A percentile compares a stretch with the other conserved stretches of the same genome.
phyloP scores from a whole-genome alignment of 2,888 invertebrate genomes.

The Cosmia trapezina region DNA sequence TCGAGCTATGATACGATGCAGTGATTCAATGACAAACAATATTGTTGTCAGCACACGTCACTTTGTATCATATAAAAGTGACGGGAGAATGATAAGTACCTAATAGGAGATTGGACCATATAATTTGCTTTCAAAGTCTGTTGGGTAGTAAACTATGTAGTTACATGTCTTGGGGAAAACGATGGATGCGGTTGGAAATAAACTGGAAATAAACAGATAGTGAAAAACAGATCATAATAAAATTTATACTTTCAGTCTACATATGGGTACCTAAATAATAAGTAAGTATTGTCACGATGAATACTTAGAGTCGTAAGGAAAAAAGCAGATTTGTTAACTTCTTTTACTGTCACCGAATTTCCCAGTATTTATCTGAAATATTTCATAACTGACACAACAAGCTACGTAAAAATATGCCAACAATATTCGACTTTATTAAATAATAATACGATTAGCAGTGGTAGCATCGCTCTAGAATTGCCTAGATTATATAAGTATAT shows the following conservation, averaged over 20 bases:
- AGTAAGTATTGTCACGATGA: slow-evolving; percentile 1
- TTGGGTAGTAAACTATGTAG: neutral
- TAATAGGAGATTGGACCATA: slow-evolving; percentile 28
- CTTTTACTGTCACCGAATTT: neutral
- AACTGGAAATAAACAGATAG: neutral
- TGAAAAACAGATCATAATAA: neutral
- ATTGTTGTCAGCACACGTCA: slow-evolving; percentile 44
- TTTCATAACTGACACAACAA: neutral
- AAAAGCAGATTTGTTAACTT: neutral
- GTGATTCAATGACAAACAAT: slow-evolving; percentile 52
- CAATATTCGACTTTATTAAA: slow-evolving; percentile 25
- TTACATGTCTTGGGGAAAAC: slow-evolving; percentile 11
- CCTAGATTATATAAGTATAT: slow-evolving; percentile 26
- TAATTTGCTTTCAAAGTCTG: slow-evolving; percentile 10
- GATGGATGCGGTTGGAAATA: slow-evolving; percentile 8
- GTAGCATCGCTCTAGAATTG: slow-evolving; percentile 6
- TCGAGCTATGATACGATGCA: slow-evolving; percentile 44
- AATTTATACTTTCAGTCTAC: neutral
- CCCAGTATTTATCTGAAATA: neutral
- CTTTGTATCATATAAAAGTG: slow-evolving; percentile 41
- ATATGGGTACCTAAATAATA: neutral
- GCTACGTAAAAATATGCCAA: neutral
- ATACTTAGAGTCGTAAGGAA: no score
- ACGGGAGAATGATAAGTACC: slow-evolving; percentile 19
- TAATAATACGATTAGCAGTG: slow-evolving; percentile 9